Evolutionary conservation across 1,140 invertebrate genomes (phyloP), one percentile per base, ranked within the genome.

Genomic region (Ceratosolen fusciceps): DNA sequence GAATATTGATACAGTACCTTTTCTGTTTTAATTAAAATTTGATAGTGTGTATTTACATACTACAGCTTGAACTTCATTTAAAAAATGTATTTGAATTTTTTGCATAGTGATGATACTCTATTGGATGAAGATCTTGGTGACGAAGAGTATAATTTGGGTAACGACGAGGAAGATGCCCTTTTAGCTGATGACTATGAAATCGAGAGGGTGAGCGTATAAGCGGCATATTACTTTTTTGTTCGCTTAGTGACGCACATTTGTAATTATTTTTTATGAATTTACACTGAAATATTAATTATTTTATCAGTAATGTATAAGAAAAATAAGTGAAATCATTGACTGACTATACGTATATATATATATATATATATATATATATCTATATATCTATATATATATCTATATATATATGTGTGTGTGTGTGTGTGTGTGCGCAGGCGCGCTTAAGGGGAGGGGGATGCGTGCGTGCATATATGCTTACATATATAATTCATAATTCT

Each of bases 111-210:
- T 75, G 88, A 90, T 80, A 87, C 86, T 16, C 81, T 91, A 58
- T 82, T 91, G 86, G 90, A 90, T 31, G 90, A 89, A 84, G 90
- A 91, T 83, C 85, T 90, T 49, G 89, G 89, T 31, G 90, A 90
- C 39, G 89, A 90, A 73, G 89, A 88, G 16, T 91, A 90, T 80
- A 88, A 91, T 75, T 83, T 91, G 47, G 88, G 89, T 74, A 90
- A 91, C 81, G 90, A 91, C 71, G 90, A 91, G 77, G 90, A 91
- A 85, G 90, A 91, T 82, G 89, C 89, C 5, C 86, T 91, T 39
- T 83, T 91, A 84, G 90, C 90, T 16, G 90, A 90, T 79, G 90
- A 91, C 85, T 89, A 87, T 86, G 89, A 90, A 82, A 74, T 87
- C 79, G 89, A 90, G 72, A 89, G 86, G 88, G 90, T 90, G 85